Evolutionary conservation across 2,113 vertebrate species (phyloP).

Genomic region (Hiodon alosoides): DNA sequence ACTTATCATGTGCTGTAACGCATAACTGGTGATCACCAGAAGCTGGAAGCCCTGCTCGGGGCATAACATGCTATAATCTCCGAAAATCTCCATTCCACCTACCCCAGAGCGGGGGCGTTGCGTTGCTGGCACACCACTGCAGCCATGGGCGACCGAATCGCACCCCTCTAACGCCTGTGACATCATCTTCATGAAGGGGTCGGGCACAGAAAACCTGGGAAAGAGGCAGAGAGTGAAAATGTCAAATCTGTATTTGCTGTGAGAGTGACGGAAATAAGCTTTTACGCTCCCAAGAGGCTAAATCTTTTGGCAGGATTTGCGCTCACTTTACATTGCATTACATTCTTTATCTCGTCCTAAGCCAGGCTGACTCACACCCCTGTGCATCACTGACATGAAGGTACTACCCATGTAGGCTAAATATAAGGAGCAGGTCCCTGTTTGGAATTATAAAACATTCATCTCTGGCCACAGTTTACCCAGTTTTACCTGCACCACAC

Average conservation of each 20-base stretch:
- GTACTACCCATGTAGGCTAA: not conserved
- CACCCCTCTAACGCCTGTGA: too few relatives aligned
- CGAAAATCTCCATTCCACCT: not conserved
- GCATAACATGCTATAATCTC: slow-evolving; percentile 30
- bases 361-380: not conserved
- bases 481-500: too few relatives aligned
- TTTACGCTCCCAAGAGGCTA: not conserved
- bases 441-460: not conserved
- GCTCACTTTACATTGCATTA: not conserved
- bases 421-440: not conserved
- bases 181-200: not conserved
- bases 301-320: not conserved
- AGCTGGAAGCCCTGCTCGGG: slow-evolving; percentile 14
- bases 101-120: slow-evolving; percentile 13
- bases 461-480: not conserved
- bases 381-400: not conserved
- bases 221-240: not conserved
- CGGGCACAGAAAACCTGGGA: not conserved
- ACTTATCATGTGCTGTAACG: too few relatives aligned
- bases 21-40: too few relatives aligned
- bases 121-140: slow-evolving; percentile 17
- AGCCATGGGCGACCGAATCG: slow-evolving; percentile 19
- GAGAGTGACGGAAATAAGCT: not conserved
- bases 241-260: not conserved
- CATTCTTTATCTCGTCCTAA: slow-evolving; percentile 11